Base-by-base conservation (phyloP, 2,113 vertebrate species). In the Hippocampus abdominalis region DNA sequence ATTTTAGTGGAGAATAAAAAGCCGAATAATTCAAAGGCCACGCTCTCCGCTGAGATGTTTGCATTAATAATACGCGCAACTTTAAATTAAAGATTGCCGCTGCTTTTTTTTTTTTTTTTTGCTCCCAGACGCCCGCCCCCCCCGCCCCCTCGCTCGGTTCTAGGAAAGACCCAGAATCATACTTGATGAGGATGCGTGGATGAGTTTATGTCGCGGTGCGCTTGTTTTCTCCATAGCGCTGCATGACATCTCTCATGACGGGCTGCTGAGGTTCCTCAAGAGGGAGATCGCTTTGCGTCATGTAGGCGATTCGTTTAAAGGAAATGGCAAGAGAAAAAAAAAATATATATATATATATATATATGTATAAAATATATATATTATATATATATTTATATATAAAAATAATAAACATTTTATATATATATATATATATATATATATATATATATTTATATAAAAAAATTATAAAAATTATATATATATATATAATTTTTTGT, bases 41-140 rank as follows among this genome's bases (percentile, higher is more conserved):
- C 54, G 39, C 63, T 56, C 51, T 61, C 65, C 8, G 16, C 44
- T 54, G 62, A 85, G 74, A 76, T 82, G 80, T 23, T 75, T 77
- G 59, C 63, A 84, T 85, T 70, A 72, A 84, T 87, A 75, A 86
- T 78, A 77, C 68, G 64, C 63, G 63, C 64, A 82, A 77, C 61
- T 64, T 84, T 81, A 76, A 84, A 86, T 82, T 77, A 88, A 81
- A 85, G 67, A 88, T 75, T 60, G 57, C 51, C 32, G 48, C 60
- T 59, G 69, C 63, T 67, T 74, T 66, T 67, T 68, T 44, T 44
- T 44, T 44, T 15, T 13, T 9, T 29, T 29, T 29, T 27, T n/a
- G 32, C 54, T 15, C 15, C 57, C 27, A 15, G 12, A 16, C 56
- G 1, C 27, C 25, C 13, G n/a, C n/a, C n/a, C n/a, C n/a, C n/a